Conservation (phyloP, 2,113 vertebrate species). For the Indicator indicator region DNA sequence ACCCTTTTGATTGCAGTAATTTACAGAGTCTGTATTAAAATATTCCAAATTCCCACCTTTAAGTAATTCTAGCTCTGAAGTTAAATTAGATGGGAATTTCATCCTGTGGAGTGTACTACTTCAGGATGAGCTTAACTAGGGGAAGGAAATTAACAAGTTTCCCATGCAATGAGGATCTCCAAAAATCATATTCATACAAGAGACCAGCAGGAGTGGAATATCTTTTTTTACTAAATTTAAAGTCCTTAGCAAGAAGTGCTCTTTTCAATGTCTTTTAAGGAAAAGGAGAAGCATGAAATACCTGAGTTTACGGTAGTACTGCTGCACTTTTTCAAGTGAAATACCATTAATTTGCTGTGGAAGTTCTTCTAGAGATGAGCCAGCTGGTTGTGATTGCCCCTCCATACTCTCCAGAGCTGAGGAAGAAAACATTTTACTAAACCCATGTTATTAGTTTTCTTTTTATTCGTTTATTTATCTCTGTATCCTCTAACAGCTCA, state of each 20-base stretch:
- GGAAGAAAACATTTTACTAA: constrained; percentile 21
- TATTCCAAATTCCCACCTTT: neutral
- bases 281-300: constrained; percentile 45
- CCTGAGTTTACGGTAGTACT: constrained; percentile 97
- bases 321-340: constrained; percentile 94
- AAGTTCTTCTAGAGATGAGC: constrained; percentile 83
- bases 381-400: constrained; percentile 78
- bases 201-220: neutral
- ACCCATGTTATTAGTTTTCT: neutral
- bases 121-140: neutral
- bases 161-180: neutral
- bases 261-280: neutral
- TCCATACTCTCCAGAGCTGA: constrained; percentile 89
- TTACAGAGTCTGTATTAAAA: neutral
- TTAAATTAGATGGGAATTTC: neutral
- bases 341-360: constrained; percentile 90
- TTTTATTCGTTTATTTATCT: neutral
- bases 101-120: neutral
- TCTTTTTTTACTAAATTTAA: neutral
- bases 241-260: neutral
- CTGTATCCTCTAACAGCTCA: neutral
- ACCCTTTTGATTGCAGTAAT: neutral
- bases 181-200: neutral
- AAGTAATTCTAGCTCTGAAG: neutral
- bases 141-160: neutral